Evolutionary conservation across 2,888 invertebrate genomes (phyloP), one percentile per base, ranked within the genome.

Genomic region (Biston betularia): DNA sequence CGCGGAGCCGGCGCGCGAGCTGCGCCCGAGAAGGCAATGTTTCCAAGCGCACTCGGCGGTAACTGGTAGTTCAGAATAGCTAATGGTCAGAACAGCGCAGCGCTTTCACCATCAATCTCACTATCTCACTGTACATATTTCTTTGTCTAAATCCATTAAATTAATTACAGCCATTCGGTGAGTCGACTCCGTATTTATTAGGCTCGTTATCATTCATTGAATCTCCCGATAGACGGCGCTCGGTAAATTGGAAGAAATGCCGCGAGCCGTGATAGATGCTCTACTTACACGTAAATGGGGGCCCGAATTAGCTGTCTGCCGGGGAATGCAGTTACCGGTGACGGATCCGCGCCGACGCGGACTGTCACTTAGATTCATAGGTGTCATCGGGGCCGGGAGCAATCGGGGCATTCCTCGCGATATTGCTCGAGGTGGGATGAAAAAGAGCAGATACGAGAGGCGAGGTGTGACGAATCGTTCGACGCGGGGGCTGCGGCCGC

Each of bases 131-230:
- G 88, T 89, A 92, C 90, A 92, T 90, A 93, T 91, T 93, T 93
- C 92, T 92, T 92, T 92, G 92, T 93, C 90, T 91, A 90, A 92
- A 92, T 92, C 90, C 93, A 93, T 92, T 93, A 92, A 92, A 92
- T 93, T 93, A 92, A 93, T 93, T 93, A 92, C 90, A 82, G 82
- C 85, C 87, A 89, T 92, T 92, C 87, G 86, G 87, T 89, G 90
- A 88, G 90, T 86, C 89, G 90, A 88, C 87, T 88, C 81, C 84
- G 90, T 92, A 92, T 92, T 93, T 93, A 93, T 93, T 93, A 93
- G 89, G 84, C 88, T 91, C 92, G 92, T 93, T 93, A 93, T 93
- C 93, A 90, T 92, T 92, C 92, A 91, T 92, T 91, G 92, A 90
- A 93, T 93, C 93, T 91, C 86, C 82, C 86, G 88, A 89, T 89